Conservation (phyloP, 2,113 vertebrate genomes). For the Hoplias malabaricus region DNA sequence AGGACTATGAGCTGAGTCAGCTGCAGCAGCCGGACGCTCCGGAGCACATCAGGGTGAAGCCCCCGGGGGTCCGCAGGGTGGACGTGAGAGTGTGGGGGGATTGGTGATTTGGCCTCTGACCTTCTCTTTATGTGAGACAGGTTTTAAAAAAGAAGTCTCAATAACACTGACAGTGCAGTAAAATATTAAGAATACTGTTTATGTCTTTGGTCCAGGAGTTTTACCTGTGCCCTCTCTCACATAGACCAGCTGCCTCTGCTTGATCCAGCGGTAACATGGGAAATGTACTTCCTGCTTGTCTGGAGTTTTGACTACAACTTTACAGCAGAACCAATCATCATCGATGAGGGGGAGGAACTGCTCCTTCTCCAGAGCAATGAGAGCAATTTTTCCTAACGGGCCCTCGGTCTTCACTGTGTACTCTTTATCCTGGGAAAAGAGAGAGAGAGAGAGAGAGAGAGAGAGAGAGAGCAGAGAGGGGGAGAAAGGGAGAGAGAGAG, state of each 20-base stretch:
- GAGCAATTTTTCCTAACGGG: constrained; percentile 61
- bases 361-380: constrained; percentile 68
- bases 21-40: constrained; percentile 93
- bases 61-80: constrained; percentile 87
- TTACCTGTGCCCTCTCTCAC: constrained; percentile 68
- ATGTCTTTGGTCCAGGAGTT: not conserved
- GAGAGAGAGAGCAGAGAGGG: not conserved
- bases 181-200: no score
- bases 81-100: no score
- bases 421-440: constrained; percentile 43
- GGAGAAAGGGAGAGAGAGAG: no score
- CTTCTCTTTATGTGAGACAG: no score
- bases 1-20: constrained; percentile 98
- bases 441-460: not conserved
- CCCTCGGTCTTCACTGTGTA: constrained; percentile 52
- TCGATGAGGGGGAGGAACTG: constrained; percentile 44
- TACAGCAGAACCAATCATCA: constrained; percentile 71
- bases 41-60: constrained; percentile 92
- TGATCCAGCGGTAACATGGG: constrained; percentile 71
- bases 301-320: constrained; percentile 60
- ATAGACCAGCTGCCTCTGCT: constrained; percentile 55
- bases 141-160: no score
- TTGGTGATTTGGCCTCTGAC: no score
- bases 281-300: constrained; percentile 58
- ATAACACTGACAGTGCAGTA: no score